These are phyloP conservation scores for Argynnis bischoffii DNA, from an alignment of 2,888 invertebrate species.

Conservation along the genomic window DNA sequence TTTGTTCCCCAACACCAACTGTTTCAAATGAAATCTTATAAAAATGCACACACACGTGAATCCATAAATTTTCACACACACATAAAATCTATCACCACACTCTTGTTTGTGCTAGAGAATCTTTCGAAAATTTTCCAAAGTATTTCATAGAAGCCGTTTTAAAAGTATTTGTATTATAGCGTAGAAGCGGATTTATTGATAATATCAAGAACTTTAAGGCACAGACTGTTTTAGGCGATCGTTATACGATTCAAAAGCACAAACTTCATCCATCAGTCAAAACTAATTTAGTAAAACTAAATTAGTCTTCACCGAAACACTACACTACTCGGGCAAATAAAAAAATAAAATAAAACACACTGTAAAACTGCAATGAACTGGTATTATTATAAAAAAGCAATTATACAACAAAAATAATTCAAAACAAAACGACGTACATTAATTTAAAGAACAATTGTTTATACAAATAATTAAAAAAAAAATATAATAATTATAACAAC, in stretches of 20 bases:
- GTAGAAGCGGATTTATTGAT: conserved; percentile 24
- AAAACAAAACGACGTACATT: conserved; percentile 90
- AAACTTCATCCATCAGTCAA: conserved; percentile 60
- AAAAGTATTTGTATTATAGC: conserved; percentile 22
- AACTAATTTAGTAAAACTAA: conserved; percentile 57
- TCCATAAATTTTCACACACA: conserved; percentile 50
- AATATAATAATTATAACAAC: conserved; percentile 84
- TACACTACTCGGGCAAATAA: conserved; percentile 72
- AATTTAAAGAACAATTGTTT: conserved; percentile 89
- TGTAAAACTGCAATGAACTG: conserved; percentile 87
- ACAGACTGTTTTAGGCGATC: conserved; percentile 43
- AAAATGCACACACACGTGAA: conserved; percentile 63
- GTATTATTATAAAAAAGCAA: conserved; percentile 89
- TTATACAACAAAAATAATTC: conserved; percentile 89
- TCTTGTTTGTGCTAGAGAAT: conserved; percentile 67
- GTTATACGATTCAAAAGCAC: conserved; percentile 62
- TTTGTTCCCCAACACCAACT: conserved; percentile 80
- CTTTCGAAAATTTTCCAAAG: conserved; percentile 26
- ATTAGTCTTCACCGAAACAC: conserved; percentile 54
- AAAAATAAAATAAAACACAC: conserved; percentile 81
- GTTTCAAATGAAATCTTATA: conserved; percentile 58
- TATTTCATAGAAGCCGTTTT: conserved; percentile 23
- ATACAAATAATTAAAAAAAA: conserved; percentile 86
- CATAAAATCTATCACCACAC: conserved; percentile 58
- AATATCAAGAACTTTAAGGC: conserved; percentile 43